Evolutionary conservation across 2,113 vertebrate species (phyloP).

Genomic region (Sitta europaea): DNA sequence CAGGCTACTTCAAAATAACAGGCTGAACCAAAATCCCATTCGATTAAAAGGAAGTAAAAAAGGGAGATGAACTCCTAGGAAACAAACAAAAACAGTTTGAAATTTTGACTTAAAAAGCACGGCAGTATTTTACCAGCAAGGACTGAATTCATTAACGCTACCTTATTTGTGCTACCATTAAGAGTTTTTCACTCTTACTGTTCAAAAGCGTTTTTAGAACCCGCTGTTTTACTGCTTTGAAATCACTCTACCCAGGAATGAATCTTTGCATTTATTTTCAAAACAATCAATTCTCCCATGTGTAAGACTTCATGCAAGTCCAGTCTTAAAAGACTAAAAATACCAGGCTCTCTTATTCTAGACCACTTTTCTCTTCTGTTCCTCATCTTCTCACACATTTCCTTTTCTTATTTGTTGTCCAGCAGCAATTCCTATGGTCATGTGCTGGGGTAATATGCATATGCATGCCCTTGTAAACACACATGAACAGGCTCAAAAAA

Average conservation of each 20-base stretch:
- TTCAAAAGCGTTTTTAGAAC: not conserved
- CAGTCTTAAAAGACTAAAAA: not conserved
- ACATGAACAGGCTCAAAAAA: not conserved
- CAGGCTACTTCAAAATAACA: not conserved
- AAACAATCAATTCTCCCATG: not conserved
- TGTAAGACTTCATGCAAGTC: not conserved
- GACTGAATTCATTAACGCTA: not conserved
- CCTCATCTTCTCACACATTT: not conserved
- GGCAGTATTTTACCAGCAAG: constrained; percentile 5
- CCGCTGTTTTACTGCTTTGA: not conserved
- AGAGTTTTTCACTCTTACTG: not conserved
- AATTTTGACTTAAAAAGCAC: constrained; percentile 35
- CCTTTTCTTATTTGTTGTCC: not conserved
- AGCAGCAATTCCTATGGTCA: not conserved
- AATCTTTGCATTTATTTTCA: not conserved
- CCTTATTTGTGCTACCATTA: not conserved
- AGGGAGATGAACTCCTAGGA: not conserved
- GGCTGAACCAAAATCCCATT: not conserved
- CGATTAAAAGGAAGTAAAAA: not conserved
- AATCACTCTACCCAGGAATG: not conserved
- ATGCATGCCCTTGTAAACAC: not conserved
- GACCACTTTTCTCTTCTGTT: not conserved
- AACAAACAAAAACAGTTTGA: constrained; percentile 28
- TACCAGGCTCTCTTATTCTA: not conserved
- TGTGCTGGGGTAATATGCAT: not conserved